These are phyloP conservation scores for Micromys minutus DNA, from an alignment of 2,113 vertebrate species.

Conservation along the genomic window DNA sequence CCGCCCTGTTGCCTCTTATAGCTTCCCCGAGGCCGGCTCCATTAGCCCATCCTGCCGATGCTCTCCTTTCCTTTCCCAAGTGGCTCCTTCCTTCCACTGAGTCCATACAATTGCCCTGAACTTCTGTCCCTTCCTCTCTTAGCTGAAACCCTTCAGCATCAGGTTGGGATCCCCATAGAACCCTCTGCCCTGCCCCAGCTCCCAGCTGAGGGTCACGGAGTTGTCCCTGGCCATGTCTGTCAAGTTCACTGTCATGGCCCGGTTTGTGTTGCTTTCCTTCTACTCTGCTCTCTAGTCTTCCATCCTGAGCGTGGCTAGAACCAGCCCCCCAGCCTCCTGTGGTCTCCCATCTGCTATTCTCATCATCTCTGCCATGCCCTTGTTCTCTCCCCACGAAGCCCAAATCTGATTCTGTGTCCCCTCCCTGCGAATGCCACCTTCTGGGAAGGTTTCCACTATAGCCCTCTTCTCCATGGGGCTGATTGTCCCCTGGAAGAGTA, in stretches of 20 bases:
- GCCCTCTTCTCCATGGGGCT: not conserved
- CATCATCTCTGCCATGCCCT: not conserved
- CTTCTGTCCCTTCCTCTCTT: not conserved
- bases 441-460: not conserved
- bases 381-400: not conserved
- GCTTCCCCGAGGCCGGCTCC: not conserved
- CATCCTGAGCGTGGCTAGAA: not conserved
- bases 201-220: not conserved
- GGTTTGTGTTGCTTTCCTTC: not conserved
- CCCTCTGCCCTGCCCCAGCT: not conserved
- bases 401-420: not conserved
- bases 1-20: not conserved
- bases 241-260: not conserved
- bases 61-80: not conserved
- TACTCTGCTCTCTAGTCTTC: not conserved
- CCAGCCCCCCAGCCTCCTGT: not conserved
- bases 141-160: not conserved
- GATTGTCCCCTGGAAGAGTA: not conserved
- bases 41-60: fast-evolving
- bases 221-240: not conserved
- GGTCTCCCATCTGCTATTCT: too few relatives aligned
- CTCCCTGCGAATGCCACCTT: not conserved
- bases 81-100: not conserved
- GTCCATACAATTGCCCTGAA: not conserved
- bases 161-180: not conserved